Evolutionary conservation across 2,113 vertebrate species (phyloP).

Genomic region (Colius striatus): DNA sequence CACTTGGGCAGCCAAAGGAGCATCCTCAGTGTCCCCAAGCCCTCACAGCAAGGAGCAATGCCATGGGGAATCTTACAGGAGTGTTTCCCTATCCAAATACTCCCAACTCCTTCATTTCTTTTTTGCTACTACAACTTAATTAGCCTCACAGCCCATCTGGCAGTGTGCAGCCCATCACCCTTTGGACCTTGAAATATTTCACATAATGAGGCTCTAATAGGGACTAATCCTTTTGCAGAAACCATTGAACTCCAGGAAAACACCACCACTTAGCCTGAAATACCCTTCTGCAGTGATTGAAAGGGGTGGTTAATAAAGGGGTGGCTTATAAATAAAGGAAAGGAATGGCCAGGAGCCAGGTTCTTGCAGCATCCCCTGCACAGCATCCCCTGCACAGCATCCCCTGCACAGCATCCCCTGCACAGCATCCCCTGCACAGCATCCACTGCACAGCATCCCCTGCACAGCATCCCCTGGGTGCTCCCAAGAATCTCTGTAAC

Average conservation of each 20-base stretch:
- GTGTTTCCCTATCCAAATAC: not conserved
- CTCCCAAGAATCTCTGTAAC: not conserved
- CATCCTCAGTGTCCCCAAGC: not conserved
- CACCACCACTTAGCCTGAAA: not conserved
- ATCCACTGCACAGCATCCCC: too few relatives aligned
- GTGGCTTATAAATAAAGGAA: not conserved
- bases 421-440: too few relatives aligned
- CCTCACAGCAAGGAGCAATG: not conserved
- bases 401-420: too few relatives aligned
- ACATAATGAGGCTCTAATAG: not conserved
- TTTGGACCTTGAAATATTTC: not conserved
- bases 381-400: too few relatives aligned
- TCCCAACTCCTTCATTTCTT: not conserved
- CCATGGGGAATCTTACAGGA: not conserved
- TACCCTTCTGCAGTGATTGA: not conserved
- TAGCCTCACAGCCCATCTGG: constrained; percentile 40
- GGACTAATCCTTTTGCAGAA: not conserved
- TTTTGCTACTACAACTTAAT: constrained; percentile 31
- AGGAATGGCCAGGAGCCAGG: not conserved
- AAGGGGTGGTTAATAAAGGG: not conserved
- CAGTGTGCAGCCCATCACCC: not conserved
- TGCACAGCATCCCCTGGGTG: not conserved
- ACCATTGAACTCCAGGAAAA: not conserved
- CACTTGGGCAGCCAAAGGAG: not conserved
- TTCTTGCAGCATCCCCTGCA: not conserved